Evolutionary conservation across 2,113 vertebrate species (phyloP).

Genomic region (Charina bottae): DNA sequence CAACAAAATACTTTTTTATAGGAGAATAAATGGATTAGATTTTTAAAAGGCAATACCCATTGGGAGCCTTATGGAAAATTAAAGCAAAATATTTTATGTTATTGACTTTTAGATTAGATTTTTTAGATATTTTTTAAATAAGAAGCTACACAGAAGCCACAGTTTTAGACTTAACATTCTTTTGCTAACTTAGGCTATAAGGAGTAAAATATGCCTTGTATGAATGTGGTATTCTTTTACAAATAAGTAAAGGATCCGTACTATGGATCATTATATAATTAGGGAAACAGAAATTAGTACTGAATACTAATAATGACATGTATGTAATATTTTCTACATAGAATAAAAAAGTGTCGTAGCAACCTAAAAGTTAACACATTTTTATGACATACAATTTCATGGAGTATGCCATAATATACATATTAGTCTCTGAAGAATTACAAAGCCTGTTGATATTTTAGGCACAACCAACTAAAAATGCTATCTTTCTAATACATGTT

Average conservation of each 20-base stretch:
- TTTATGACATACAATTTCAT: background rate
- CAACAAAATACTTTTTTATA: constrained; percentile 18
- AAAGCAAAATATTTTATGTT: constrained; percentile 49
- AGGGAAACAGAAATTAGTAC: background rate
- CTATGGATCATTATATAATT: background rate
- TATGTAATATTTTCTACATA: constrained; percentile 18
- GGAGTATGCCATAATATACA: background rate
- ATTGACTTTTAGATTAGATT: constrained; percentile 11
- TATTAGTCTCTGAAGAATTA: background rate
- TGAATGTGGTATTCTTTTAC: background rate
- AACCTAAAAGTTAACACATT: background rate
- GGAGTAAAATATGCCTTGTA: background rate
- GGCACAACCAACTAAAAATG: background rate
- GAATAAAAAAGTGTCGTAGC: constrained; percentile 28
- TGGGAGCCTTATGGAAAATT: constrained; percentile 43
- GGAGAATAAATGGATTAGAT: constrained; percentile 66
- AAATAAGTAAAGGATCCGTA: background rate
- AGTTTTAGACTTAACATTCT: background rate
- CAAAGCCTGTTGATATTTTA: background rate
- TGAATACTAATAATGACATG: background rate
- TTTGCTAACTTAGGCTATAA: background rate
- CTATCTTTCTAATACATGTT: background rate
- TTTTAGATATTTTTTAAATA: constrained; percentile 24
- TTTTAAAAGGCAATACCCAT: constrained; percentile 52
- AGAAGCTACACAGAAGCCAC: constrained; percentile 23